Evolutionary conservation across 1,140 invertebrate genomes (phyloP).

Genomic region (Magallana angulata): DNA sequence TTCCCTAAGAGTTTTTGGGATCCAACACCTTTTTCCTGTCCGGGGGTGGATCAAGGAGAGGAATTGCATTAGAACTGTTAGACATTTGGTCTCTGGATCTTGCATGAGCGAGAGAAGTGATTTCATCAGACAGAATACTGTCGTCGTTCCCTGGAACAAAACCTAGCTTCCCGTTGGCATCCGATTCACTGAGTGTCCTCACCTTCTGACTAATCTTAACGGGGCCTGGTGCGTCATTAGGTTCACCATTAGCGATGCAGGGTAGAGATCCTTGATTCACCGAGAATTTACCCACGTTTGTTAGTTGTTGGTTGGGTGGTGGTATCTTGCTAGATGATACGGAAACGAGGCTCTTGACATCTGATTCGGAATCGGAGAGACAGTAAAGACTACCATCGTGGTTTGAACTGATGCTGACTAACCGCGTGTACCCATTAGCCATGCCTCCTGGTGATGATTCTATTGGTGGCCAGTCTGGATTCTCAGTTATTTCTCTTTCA

Average conservation of each 20-base stretch:
- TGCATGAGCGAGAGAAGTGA: conserved; percentile 27
- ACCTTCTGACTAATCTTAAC: neutral
- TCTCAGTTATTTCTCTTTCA: conserved; percentile 67
- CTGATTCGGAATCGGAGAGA: conserved; percentile 12
- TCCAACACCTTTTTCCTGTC: too few species aligned
- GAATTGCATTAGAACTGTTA: conserved; percentile 16
- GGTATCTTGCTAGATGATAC: neutral
- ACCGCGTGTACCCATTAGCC: conserved; percentile 24
- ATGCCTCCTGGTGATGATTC: conserved; percentile 38
- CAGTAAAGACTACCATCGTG: neutral
- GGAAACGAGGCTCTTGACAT: conserved; percentile 9
- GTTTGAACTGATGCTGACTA: conserved; percentile 34
- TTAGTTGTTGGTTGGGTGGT: neutral
- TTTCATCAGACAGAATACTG: conserved; percentile 34
- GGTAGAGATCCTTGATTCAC: conserved; percentile 7
- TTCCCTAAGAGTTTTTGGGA: too few species aligned
- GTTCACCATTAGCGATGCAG: neutral
- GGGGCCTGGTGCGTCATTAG: neutral
- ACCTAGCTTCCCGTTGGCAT: neutral
- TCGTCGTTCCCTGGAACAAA: neutral
- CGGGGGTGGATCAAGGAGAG: conserved; percentile 23
- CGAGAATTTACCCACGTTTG: neutral
- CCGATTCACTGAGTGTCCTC: conserved; percentile 8
- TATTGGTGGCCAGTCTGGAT: conserved; percentile 69
- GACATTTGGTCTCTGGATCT: conserved; percentile 1